These are phyloP conservation scores for Cryptotis parvus DNA, from an alignment of 2,113 vertebrate species.

Conservation along the genomic window DNA sequence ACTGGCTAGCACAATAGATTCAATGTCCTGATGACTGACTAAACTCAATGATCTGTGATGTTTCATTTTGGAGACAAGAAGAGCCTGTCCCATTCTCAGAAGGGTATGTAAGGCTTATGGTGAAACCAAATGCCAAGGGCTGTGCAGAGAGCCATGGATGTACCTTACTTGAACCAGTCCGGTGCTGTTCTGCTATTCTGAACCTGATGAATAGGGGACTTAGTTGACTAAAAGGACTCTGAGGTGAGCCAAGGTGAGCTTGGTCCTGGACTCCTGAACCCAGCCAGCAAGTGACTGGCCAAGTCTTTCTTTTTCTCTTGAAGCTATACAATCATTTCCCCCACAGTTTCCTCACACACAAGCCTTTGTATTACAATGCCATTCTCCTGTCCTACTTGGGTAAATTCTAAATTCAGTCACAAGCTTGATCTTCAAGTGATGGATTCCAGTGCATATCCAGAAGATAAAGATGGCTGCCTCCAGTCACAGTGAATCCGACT, in stretches of 20 bases:
- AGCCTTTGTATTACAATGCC: conserved; percentile 87
- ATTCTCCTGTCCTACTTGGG: too few relatives aligned
- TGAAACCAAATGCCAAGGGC: background rate
- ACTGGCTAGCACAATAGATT: background rate
- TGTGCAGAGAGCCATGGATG: background rate
- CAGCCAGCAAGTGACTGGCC: conserved; percentile 94
- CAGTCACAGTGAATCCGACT: conserved; percentile 94
- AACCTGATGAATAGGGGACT: background rate
- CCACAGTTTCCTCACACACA: conserved; percentile 95
- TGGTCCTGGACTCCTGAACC: conserved; percentile 90
- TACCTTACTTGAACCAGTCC: background rate
- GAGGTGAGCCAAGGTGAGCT: conserved; percentile 95
- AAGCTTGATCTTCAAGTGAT: too few relatives aligned
- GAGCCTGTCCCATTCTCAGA: background rate
- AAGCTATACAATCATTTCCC: conserved; percentile 95
- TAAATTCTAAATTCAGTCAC: too few relatives aligned
- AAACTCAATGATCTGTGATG: background rate
- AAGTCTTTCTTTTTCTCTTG: conserved; percentile 95
- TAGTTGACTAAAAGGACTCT: conserved; percentile 92
- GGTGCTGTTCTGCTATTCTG: background rate
- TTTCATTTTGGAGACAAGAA: background rate
- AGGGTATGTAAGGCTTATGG: background rate
- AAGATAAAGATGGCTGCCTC: conserved; percentile 98
- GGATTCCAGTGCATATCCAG: conserved; percentile 96
- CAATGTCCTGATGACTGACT: background rate